These are phyloP conservation scores for Drosophila melanica DNA, from an alignment of 1,140 invertebrate species.

Conservation along the genomic window DNA sequence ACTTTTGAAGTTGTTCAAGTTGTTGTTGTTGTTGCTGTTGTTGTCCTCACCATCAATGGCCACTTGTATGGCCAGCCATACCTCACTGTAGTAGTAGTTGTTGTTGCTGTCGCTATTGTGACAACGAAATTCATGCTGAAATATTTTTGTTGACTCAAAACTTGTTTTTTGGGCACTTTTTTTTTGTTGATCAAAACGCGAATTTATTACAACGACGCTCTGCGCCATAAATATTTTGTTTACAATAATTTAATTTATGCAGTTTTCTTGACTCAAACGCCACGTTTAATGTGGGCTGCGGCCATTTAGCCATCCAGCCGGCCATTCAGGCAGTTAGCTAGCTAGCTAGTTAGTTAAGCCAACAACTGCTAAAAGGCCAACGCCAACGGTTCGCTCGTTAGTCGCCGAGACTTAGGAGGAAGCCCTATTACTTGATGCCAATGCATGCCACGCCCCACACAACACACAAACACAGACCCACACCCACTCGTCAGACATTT, in stretches of 20 bases:
- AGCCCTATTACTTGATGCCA: slow-evolving; percentile 74
- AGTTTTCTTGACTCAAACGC: slow-evolving; percentile 62
- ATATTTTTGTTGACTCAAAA: slow-evolving; percentile 68
- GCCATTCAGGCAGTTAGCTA: slow-evolving; percentile 19
- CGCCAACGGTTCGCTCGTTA: slow-evolving; percentile 49
- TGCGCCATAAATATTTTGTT: slow-evolving; percentile 80
- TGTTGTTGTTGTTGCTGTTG: slow-evolving; percentile 18
- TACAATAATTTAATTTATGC: slow-evolving; percentile 82
- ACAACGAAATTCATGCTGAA: slow-evolving; percentile 80
- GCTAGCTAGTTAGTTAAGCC: slow-evolving; percentile 36
- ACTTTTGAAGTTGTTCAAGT: slow-evolving; percentile 37
- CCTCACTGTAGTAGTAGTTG: slow-evolving; percentile 38
- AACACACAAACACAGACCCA: background rate
- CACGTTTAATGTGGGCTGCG: slow-evolving; percentile 67
- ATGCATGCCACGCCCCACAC: slow-evolving; percentile 24
- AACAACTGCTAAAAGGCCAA: slow-evolving; percentile 54
- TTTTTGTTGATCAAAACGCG: slow-evolving; percentile 64
- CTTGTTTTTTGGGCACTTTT: slow-evolving; percentile 53
- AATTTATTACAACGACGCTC: slow-evolving; percentile 75
- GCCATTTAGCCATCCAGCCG: slow-evolving; percentile 30
- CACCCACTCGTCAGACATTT: slow-evolving; percentile 22
- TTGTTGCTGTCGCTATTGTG: slow-evolving; percentile 40
- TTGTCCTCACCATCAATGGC: slow-evolving; percentile 43
- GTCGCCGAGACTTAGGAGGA: slow-evolving; percentile 36
- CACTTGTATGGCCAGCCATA: slow-evolving; percentile 33